Percentiles rank a stretch among this genome's conserved stretches.
These are phyloP conservation scores for Glareola pratincola DNA, from an alignment of 2,113 vertebrate genomes.

Conservation along the genomic window DNA sequence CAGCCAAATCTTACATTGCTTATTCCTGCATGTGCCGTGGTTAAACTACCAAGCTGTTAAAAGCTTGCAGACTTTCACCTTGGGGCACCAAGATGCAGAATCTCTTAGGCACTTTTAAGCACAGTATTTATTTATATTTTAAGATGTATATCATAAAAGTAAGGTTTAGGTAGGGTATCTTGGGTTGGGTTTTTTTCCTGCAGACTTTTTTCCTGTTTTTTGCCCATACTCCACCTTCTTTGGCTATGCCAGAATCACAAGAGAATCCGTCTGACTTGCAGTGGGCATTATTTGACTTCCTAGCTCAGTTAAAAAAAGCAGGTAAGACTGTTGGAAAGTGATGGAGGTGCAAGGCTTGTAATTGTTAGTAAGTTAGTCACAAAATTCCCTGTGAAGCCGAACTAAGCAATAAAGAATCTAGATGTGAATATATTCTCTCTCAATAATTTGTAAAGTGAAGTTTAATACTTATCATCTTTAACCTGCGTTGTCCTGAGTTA, in stretches of 20 bases:
- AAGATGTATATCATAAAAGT: neutral
- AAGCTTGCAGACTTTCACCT: neutral
- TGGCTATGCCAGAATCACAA: neutral
- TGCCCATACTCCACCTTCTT: neutral
- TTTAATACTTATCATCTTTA: neutral
- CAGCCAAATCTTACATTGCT: neutral
- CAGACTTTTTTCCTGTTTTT: neutral
- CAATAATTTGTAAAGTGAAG: neutral
- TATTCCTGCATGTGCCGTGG: neutral
- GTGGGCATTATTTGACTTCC: neutral
- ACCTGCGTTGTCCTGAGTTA: neutral
- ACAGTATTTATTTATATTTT: neutral
- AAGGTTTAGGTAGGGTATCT: neutral
- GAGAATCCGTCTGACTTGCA: neutral
- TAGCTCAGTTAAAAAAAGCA: neutral
- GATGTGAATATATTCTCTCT: neutral
- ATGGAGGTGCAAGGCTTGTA: neutral
- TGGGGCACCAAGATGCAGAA: neutral
- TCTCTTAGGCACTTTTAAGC: neutral
- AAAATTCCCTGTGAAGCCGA: neutral
- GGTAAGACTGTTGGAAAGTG: neutral
- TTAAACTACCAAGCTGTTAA: neutral
- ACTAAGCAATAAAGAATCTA: neutral
- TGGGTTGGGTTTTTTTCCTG: neutral
- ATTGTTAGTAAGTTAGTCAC: neutral